These are phyloP conservation scores for Aurelia aurita complex sp. Pacific DNA, from an alignment of 30 jellyfish, hydroid and myxozoan genomes.

Conservation along the genomic window DNA sequence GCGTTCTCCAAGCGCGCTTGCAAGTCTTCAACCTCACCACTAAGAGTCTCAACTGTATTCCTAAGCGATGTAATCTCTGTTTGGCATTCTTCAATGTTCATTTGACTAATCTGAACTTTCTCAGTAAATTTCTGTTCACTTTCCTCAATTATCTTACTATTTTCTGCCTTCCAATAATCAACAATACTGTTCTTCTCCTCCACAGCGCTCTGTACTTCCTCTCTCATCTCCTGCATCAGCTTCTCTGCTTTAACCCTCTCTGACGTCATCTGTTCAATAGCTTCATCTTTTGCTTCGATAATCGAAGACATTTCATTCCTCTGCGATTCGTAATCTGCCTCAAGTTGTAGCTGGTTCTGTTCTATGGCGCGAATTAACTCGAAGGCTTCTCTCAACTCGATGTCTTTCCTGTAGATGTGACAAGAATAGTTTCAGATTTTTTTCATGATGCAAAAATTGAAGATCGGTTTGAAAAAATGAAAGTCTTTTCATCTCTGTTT, in stretches of 20 bases:
- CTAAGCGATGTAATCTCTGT: slow-evolving; percentile 24
- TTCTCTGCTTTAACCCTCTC: slow-evolving; percentile 63
- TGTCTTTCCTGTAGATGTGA: slow-evolving; percentile 22
- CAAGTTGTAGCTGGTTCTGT: slow-evolving; percentile 24
- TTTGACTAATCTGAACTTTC: slow-evolving; percentile 16
- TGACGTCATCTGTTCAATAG: slow-evolving; percentile 8
- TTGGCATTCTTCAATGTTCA: slow-evolving; percentile 24
- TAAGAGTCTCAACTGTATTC: slow-evolving; percentile 8
- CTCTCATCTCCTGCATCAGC: slow-evolving; percentile 67
- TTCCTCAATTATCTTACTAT: slow-evolving; percentile 23
- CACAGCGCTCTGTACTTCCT: slow-evolving; percentile 33
- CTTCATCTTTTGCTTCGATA: slow-evolving; percentile 22
- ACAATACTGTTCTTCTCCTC: slow-evolving; percentile 48
- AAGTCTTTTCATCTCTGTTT: no score
- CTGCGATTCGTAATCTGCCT: slow-evolving; percentile 22
- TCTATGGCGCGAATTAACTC: slow-evolving; percentile 60
- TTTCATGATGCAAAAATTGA: no score
- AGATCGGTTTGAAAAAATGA: no score
- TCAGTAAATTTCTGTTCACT: slow-evolving; percentile 16
- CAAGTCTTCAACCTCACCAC: slow-evolving; percentile 8
- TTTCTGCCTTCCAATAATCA: slow-evolving; percentile 44
- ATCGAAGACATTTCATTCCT: not conserved
- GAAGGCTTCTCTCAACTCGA: slow-evolving; percentile 55
- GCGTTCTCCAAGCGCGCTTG: slow-evolving; percentile 3
- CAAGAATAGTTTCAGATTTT: no score